Conservation (phyloP, 2,113 vertebrate genomes). For the Penelope pileata region DNA sequence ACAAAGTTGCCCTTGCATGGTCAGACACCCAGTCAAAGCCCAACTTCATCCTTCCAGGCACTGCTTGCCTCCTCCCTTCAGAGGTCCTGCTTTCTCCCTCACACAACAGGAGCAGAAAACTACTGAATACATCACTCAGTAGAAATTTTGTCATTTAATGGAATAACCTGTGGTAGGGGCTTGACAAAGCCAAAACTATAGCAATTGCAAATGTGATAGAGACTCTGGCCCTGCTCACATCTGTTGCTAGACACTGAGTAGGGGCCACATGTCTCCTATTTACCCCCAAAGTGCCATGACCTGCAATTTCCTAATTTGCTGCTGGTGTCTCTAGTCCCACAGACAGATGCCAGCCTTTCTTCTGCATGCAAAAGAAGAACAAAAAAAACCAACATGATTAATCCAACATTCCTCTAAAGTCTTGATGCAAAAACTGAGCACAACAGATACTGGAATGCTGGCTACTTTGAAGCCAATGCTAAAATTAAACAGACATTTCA, state of each 20-base stretch:
- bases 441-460: neutral
- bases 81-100: neutral
- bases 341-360: neutral
- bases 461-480: neutral
- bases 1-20: neutral
- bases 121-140: accelerated
- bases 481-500: neutral
- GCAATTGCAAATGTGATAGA: accelerated
- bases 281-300: neutral
- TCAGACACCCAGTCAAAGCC: neutral
- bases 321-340: neutral
- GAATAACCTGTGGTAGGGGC: too few species aligned
- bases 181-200: neutral
- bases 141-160: neutral
- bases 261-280: neutral
- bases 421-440: neutral
- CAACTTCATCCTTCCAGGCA: neutral
- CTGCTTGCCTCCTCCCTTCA: accelerated
- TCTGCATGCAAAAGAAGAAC: neutral
- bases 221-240: accelerated
- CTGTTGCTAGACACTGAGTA: neutral
- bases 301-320: neutral
- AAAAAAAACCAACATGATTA: neutral
- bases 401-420: neutral
- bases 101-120: neutral